Percentiles rank a stretch among this genome's conserved stretches.
These are phyloP conservation scores for Temnothorax rugatulus DNA, from an alignment of 2,888 invertebrate genomes.

Conservation along the genomic window DNA sequence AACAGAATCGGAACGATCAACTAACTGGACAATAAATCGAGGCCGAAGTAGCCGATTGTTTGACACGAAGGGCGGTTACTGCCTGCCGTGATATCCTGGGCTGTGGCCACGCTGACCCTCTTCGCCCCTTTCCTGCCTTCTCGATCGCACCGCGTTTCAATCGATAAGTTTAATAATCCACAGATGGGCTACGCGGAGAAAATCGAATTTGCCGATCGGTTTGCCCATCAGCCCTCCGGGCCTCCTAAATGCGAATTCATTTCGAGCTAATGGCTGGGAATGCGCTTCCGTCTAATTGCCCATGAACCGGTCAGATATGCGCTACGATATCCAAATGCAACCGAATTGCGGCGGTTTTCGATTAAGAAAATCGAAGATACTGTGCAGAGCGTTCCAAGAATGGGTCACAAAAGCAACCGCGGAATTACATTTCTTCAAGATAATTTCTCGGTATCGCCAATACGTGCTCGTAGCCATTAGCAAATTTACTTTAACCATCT, in stretches of 20 bases:
- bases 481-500: not conserved
- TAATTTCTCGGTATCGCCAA: not conserved
- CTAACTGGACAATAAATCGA: constrained; percentile 29
- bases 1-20: constrained; percentile 12
- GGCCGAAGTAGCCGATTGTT: constrained; percentile 10
- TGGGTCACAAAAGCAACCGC: not conserved
- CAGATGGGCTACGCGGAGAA: constrained; percentile 57
- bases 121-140: not conserved
- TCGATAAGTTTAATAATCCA: constrained; percentile 75
- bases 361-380: constrained; percentile 56
- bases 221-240: constrained; percentile 62
- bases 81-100: constrained; percentile 25
- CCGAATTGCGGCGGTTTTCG: constrained; percentile 44
- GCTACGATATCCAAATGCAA: constrained; percentile 29
- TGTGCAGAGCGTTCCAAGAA: not conserved
- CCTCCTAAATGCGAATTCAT: constrained; percentile 76
- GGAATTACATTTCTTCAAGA: constrained; percentile 6
- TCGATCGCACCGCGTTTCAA: constrained; percentile 29
- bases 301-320: constrained; percentile 63
- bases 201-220: constrained; percentile 75
- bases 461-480: not conserved
- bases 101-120: constrained; percentile 17
- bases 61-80: constrained; percentile 35
- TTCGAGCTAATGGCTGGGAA: constrained; percentile 76
- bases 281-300: constrained; percentile 72